These are phyloP conservation scores for Tetrax tetrax DNA, from an alignment of 2,113 vertebrate species.

Conservation along the genomic window DNA sequence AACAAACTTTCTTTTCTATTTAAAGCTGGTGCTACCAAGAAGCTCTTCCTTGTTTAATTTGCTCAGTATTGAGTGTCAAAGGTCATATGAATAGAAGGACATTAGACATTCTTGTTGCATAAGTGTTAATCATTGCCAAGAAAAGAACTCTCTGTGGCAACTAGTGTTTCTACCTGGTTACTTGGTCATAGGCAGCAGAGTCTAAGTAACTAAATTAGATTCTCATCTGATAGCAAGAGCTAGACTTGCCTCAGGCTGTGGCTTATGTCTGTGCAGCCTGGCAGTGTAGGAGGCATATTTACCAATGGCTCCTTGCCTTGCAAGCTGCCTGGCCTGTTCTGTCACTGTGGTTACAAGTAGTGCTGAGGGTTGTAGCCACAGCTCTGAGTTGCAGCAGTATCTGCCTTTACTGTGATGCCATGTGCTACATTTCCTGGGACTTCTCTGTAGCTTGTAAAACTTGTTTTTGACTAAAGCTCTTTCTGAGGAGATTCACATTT, in stretches of 20 bases:
- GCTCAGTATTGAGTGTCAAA: neutral
- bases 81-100: neutral
- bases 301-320: neutral
- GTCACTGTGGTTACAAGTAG: neutral
- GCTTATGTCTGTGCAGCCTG: neutral
- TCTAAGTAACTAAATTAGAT: neutral
- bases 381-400: neutral
- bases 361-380: neutral
- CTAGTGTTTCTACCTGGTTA: neutral
- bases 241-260: neutral
- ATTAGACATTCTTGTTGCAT: neutral
- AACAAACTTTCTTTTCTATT: neutral
- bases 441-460: neutral
- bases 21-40: neutral
- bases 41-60: neutral
- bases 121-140: neutral
- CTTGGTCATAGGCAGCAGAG: neutral
- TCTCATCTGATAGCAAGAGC: neutral
- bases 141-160: neutral
- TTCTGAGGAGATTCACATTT: neutral
- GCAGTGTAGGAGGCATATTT: neutral
- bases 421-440: rapidly evolving
- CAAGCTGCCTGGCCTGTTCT: neutral
- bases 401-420: neutral
- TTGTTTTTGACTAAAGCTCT: neutral